phyloP scores from a whole-genome alignment of 2,888 invertebrate genomes.

The Philereme transversata region DNA sequence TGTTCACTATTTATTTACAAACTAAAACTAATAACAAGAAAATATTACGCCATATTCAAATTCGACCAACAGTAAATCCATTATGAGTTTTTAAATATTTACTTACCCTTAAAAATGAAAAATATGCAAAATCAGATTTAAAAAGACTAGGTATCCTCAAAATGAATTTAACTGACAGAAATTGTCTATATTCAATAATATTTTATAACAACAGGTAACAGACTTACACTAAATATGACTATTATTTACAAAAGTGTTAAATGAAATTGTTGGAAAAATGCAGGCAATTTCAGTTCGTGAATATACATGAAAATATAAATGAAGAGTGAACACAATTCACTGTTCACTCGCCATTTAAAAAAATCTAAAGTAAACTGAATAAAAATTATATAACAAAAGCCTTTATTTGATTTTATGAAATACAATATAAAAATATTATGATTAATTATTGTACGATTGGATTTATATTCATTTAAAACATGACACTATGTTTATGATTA shows the following conservation, averaged over 20 bases:
- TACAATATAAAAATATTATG: neutral
- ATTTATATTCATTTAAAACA: constrained; percentile 10
- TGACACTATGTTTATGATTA: constrained; percentile 9
- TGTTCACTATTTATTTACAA: constrained; percentile 24
- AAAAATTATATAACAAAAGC: constrained; percentile 11
- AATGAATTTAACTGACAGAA: constrained; percentile 65
- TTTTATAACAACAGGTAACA: constrained; percentile 67
- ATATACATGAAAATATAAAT: constrained; percentile 10
- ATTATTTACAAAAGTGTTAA: constrained; percentile 60
- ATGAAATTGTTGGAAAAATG: constrained; percentile 50
- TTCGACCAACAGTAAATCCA: constrained; percentile 68
- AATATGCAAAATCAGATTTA: constrained; percentile 61
- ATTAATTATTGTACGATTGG: constrained; percentile 13
- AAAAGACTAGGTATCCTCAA: constrained; percentile 67
- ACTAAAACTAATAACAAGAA: constrained; percentile 28
- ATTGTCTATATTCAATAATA: constrained; percentile 46
- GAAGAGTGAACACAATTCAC: constrained; percentile 13
- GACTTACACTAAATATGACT: constrained; percentile 52
- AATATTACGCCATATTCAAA: constrained; percentile 19
- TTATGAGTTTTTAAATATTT: constrained; percentile 48
- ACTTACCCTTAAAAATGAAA: constrained; percentile 40
- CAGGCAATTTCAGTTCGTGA: constrained; percentile 49
- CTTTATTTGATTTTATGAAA: constrained; percentile 2
- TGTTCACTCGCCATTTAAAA: constrained; percentile 10
- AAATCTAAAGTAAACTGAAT: neutral